Conservation (phyloP, 2,888 invertebrate genomes). For the Calliphora vomitoria region DNA sequence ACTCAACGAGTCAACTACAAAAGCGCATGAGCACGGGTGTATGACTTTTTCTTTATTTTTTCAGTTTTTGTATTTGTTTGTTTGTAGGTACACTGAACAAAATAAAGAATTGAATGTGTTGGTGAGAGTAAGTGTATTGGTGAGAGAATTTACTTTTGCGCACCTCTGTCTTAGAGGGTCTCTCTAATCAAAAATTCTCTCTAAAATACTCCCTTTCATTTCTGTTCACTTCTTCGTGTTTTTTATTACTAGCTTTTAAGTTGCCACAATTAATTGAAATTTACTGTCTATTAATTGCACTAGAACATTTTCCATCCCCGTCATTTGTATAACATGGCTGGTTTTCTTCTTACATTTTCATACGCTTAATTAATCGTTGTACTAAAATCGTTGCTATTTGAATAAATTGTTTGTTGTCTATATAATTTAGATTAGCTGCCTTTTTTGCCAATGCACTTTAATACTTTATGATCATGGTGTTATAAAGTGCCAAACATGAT, state of each 20-base stretch:
- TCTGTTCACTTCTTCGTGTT: background rate
- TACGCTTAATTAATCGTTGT: conserved; percentile 30
- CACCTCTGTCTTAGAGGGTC: no score
- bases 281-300: conserved; percentile 36
- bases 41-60: no score
- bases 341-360: background rate
- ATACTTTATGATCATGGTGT: conserved; percentile 47
- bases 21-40: no score
- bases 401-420: conserved; percentile 65
- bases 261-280: conserved; percentile 10
- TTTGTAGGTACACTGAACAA: no score
- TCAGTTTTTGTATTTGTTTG: no score
- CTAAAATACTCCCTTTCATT: no score
- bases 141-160: no score
- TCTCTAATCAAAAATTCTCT: no score
- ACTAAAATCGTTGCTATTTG: conserved; percentile 61
- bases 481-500: conserved; percentile 72
- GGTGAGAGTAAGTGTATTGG: no score
- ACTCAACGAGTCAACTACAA: no score
- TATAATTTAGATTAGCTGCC: conserved; percentile 61
- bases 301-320: conserved; percentile 26
- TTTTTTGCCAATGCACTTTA: conserved; percentile 44
- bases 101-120: no score
- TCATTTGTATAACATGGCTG: conserved; percentile 19
- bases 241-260: conserved; percentile 1